Base-by-base conservation (phyloP, 2,797 vertebrate genomes). In the Saxicola maurus region DNA sequence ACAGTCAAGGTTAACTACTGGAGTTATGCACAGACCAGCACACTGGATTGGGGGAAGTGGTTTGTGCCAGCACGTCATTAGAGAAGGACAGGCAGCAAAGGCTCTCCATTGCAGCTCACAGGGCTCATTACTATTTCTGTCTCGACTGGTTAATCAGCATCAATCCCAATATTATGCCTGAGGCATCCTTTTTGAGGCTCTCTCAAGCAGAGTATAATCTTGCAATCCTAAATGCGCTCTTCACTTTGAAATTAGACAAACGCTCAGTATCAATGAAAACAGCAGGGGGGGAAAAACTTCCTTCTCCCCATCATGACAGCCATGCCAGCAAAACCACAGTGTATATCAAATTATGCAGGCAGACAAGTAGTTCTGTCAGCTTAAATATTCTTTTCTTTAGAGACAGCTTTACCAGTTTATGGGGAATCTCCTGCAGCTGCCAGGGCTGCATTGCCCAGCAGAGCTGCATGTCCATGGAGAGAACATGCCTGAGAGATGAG, bases 1-100 rank as follows among this genome's bases (percentile, higher is more conserved):
- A 73, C 67, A 7, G 6, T 86, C 91, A 93, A 94, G 95, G 80
- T 95, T 95, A 95, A 93, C 82, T 93, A 24, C 74, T 91, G 74
- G 52, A 91, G 77, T 74, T 90, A 60, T 45, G 45, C 82, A 94
- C 3, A 91, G 71, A 84, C 46, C 68, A 73, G 62, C 30, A 68
- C 25, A 51, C 8, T 92, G 91, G 90, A 69, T 0, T 65, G 62
- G 24, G 28, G 42, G 64, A 73, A 10, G n/a, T 38, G n/a, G 13
- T 59, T 61, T 62, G 27, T 91, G 87, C 93, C 92, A 95, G 73
- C 67, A 60, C 2, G 3, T 78, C 67, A 42, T 76, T 73, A 71
- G 73, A 72, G 83, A 91, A 91, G 74, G 68, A 78, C 1, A 0
- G 84, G 42, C 46, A 86, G 51, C 38, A 91, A 86, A 67, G 45